phyloP scores from a whole-genome alignment of 2,113 vertebrate species.

The Epinephelus lanceolatus region DNA sequence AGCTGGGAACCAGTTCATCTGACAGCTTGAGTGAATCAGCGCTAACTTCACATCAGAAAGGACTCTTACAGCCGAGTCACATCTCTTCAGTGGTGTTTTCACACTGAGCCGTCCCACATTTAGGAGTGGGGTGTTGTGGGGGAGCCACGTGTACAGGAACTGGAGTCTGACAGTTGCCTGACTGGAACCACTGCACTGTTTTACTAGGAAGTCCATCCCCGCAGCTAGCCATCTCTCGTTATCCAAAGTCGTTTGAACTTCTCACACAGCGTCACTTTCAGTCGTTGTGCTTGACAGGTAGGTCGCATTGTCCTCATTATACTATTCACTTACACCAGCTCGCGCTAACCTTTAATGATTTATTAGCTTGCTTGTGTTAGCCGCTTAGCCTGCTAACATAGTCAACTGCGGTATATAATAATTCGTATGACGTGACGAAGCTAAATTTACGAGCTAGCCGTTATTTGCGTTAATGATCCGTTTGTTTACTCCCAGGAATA shows the following conservation, averaged over 20 bases:
- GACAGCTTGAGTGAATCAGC: background rate
- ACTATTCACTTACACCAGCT: too few relatives aligned
- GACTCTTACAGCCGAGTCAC: background rate
- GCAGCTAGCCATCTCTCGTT: background rate
- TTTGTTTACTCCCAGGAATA: rapidly evolving
- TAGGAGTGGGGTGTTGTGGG: background rate
- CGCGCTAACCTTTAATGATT: background rate
- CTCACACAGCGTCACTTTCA: background rate
- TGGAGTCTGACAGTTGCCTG: constrained; percentile 41
- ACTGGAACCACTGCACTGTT: constrained; percentile 15
- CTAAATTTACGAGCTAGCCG: background rate
- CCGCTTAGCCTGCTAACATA: constrained; percentile 25
- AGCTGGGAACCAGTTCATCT: background rate
- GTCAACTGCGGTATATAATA: background rate
- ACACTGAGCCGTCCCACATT: background rate
- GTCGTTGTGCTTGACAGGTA: background rate
- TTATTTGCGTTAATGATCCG: too few relatives aligned
- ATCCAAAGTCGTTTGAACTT: background rate
- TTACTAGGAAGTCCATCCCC: constrained; percentile 8
- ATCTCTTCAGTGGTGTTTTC: background rate
- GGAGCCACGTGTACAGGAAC: constrained; percentile 81
- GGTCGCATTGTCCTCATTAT: background rate
- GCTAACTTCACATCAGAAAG: background rate
- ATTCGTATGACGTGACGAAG: background rate
- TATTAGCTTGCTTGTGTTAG: constrained; percentile 23